Percentiles rank a stretch among this genome's conserved stretches.
These are phyloP conservation scores for Diplogasteroides magnus DNA, from an alignment of 1,140 invertebrate species.

Conservation along the genomic window DNA sequence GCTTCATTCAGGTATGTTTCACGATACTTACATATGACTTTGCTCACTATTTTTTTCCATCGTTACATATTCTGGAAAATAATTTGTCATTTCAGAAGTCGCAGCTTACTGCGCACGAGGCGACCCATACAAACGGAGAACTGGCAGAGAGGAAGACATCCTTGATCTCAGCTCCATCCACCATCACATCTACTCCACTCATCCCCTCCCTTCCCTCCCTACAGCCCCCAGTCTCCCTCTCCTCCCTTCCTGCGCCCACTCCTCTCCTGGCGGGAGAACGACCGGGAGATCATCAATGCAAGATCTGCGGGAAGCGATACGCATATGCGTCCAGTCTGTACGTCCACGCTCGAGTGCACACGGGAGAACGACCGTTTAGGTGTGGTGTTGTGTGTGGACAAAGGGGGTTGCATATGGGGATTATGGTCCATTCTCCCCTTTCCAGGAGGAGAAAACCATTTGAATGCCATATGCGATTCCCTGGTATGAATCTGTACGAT, in stretches of 20 bases:
- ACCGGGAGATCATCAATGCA: constrained; percentile 43
- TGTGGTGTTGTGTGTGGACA: constrained; percentile 18
- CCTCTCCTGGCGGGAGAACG: constrained; percentile 3
- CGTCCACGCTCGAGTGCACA: constrained; percentile 48
- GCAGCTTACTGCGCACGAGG: constrained; percentile 53
- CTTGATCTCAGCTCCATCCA: neutral
- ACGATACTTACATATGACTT: neutral
- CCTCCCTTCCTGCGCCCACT: neutral
- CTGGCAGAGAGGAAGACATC: neutral
- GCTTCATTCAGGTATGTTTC: constrained; percentile 46
- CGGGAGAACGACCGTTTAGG: constrained; percentile 48
- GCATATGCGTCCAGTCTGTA: constrained; percentile 50
- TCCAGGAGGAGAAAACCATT: no score
- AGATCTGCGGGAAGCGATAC: constrained; percentile 50
- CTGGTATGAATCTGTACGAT: no score
- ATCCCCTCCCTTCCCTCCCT: constrained; percentile 17
- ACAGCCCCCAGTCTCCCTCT: neutral
- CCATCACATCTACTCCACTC: neutral
- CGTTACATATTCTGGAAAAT: no score
- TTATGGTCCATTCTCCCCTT: no score
- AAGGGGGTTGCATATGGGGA: no score
- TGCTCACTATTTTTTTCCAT: no score
- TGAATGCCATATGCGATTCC: no score
- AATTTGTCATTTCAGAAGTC: constrained; percentile 44
- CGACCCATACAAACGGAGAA: constrained; percentile 37